phyloP scores from a whole-genome alignment of 1,140 invertebrate genomes.

The Temnothorax curvispinosus region DNA sequence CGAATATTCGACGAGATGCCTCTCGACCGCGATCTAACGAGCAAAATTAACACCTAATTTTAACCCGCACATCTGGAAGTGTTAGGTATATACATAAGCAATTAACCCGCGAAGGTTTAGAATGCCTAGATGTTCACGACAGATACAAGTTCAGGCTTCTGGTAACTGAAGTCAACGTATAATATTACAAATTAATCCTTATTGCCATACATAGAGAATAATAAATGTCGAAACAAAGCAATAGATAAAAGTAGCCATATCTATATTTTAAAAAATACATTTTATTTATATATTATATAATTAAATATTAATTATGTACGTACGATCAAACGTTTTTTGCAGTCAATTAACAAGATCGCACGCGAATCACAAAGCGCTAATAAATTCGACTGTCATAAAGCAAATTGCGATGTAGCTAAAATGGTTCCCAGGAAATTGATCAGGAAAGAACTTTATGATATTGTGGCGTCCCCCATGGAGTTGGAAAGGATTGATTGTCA shows the following conservation, averaged over 20 bases:
- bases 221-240: background rate
- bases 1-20: conserved; percentile 25
- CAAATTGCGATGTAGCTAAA: conserved; percentile 14
- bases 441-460: conserved; percentile 22
- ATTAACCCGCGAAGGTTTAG: conserved; percentile 27
- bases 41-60: conserved; percentile 59
- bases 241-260: background rate
- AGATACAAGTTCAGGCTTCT: background rate
- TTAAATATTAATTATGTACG: background rate
- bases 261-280: background rate
- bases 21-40: conserved; percentile 42
- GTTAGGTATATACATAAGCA: conserved; percentile 54
- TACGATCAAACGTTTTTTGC: background rate
- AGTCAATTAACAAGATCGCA: background rate
- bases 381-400: conserved; percentile 17
- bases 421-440: background rate
- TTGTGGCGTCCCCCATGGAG: conserved; percentile 38
- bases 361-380: background rate
- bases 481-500: conserved; percentile 53
- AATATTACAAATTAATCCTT: background rate
- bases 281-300: background rate
- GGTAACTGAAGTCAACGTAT: background rate
- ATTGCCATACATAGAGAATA: background rate
- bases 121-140: background rate
- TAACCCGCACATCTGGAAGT: conserved; percentile 21